Conservation (phyloP, 1,140 invertebrate species). For the Drosophila burlai region DNA sequence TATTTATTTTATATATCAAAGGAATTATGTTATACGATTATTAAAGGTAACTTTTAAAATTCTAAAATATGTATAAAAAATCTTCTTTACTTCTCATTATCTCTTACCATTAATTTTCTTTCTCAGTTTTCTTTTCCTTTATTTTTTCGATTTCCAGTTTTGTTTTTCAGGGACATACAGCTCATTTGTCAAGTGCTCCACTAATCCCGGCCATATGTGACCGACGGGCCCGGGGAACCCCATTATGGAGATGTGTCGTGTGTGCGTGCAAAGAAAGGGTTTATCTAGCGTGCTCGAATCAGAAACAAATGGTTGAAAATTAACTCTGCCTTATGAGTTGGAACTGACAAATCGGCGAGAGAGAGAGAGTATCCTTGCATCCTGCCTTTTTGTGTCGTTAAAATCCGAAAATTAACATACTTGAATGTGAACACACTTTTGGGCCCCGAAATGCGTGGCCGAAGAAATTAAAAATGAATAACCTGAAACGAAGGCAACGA, state of each 20-base stretch:
- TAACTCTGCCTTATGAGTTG: slow-evolving; percentile 84
- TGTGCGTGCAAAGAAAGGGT: slow-evolving; percentile 36
- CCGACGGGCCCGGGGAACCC: background rate
- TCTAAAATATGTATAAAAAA: background rate
- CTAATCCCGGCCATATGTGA: slow-evolving; percentile 45
- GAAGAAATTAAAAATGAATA: slow-evolving; percentile 73
- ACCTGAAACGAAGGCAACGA: slow-evolving; percentile 50
- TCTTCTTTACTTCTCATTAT: background rate
- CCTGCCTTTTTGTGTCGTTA: slow-evolving; percentile 30
- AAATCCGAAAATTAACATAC: slow-evolving; percentile 75
- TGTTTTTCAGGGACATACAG: background rate
- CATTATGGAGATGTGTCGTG: slow-evolving; percentile 14
- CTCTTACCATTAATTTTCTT: background rate
- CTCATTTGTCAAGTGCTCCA: slow-evolving; percentile 39
- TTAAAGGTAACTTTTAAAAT: background rate
- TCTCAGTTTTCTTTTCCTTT: background rate
- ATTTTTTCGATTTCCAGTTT: background rate
- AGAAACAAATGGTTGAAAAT: slow-evolving; percentile 79
- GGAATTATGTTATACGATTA: too few relatives aligned
- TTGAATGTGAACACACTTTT: slow-evolving; percentile 62
- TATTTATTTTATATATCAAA: too few relatives aligned
- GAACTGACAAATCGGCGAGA: slow-evolving; percentile 78
- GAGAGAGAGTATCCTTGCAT: slow-evolving; percentile 5
- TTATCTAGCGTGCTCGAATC: slow-evolving; percentile 80
- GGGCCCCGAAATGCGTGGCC: slow-evolving; percentile 18